Evolutionary conservation across 2,888 invertebrate genomes (phyloP).

Genomic region (Desoria tigrina): DNA sequence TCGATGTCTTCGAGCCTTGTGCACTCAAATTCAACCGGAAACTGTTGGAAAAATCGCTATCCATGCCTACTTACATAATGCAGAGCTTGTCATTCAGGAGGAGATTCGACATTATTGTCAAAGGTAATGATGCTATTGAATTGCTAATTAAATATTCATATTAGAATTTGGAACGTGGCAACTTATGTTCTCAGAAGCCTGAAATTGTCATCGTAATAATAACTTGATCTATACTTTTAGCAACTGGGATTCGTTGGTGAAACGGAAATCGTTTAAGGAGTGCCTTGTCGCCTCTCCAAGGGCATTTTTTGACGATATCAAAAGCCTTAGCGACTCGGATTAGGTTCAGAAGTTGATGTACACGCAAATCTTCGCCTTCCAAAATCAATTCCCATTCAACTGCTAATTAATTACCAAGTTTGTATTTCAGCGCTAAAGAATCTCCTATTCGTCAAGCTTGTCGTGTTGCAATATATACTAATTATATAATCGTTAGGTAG

Average conservation of each 20-base stretch:
- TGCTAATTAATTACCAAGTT: too few species aligned
- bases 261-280: conserved; percentile 29
- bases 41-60: conserved; percentile 38
- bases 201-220: too few species aligned
- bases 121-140: conserved; percentile 25
- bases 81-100: conserved; percentile 37
- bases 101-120: conserved; percentile 37
- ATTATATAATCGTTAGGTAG: too few species aligned
- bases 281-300: conserved; percentile 33
- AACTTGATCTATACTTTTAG: conserved; percentile 15
- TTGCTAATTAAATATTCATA: neutral
- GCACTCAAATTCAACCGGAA: conserved; percentile 37
- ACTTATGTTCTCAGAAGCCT: too few species aligned
- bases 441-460: too few species aligned
- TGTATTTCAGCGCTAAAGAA: too few species aligned
- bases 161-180: too few species aligned
- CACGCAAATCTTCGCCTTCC: too few species aligned
- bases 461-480: too few species aligned
- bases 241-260: conserved; percentile 36
- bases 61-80: conserved; percentile 39
- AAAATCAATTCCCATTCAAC: too few species aligned
- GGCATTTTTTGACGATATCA: conserved; percentile 38
- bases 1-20: conserved; percentile 56
- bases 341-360: too few species aligned
- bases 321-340: conserved; percentile 18